phyloP scores from a whole-genome alignment of 2,888 invertebrate species.

The Acrobasis suavella region DNA sequence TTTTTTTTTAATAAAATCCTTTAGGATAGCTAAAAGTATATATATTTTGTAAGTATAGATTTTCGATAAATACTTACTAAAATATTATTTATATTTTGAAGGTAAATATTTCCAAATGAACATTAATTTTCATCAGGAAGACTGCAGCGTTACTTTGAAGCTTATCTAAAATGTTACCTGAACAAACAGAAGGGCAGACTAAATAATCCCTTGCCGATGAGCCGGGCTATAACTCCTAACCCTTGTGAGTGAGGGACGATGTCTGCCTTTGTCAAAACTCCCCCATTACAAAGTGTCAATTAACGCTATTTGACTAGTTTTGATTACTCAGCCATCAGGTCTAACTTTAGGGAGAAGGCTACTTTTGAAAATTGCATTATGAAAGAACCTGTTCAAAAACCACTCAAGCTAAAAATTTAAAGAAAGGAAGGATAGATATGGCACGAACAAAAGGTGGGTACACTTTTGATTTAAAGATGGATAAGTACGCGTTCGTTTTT shows the following conservation, averaged over 20 bases:
- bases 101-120: slow-evolving; percentile 1
- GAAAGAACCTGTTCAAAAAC: neutral
- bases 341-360: neutral
- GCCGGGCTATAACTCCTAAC: slow-evolving; percentile 20
- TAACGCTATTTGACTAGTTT: slow-evolving; percentile 28
- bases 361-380: neutral
- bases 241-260: slow-evolving; percentile 23
- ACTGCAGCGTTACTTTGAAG: slow-evolving; percentile 22
- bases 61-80: too few species aligned
- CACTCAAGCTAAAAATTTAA: slow-evolving; percentile 1
- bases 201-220: slow-evolving; percentile 23
- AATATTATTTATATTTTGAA: too few species aligned
- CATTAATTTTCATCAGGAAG: slow-evolving; percentile 17
- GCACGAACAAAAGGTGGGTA: neutral
- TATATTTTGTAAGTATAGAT: too few species aligned
- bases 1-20: too few species aligned
- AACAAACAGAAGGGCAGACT: slow-evolving; percentile 28
- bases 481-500: too few species aligned
- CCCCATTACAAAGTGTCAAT: slow-evolving; percentile 30
- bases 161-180: slow-evolving; percentile 25
- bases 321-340: slow-evolving; percentile 21
- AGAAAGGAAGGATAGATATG: neutral
- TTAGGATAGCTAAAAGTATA: too few species aligned
- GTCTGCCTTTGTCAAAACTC: slow-evolving; percentile 28
- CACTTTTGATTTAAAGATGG: neutral